phyloP scores from a whole-genome alignment of 2,113 vertebrate genomes.

The Xiphophorus maculatus region DNA sequence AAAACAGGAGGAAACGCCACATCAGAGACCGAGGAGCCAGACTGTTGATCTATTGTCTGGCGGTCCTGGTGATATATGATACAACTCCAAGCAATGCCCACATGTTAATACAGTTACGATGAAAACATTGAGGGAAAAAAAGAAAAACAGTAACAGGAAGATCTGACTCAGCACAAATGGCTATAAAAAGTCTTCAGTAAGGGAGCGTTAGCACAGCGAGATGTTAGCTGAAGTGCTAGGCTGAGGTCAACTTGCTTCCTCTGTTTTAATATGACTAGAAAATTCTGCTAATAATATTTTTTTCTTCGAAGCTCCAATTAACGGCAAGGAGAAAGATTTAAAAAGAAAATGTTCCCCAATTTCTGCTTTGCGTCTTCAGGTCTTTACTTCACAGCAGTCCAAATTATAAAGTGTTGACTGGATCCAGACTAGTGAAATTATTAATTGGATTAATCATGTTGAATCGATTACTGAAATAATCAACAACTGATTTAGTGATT shows the following conservation, averaged over 20 bases:
- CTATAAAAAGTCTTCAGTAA: neutral
- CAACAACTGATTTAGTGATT: too few relatives aligned
- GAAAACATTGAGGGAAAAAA: neutral
- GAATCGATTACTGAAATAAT: too few relatives aligned
- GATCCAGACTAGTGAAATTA: too few relatives aligned
- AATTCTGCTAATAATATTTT: neutral
- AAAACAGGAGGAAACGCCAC: neutral
- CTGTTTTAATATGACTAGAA: neutral
- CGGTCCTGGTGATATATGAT: neutral
- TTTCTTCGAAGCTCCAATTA: neutral
- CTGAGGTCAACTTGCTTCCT: neutral
- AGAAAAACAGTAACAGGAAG: neutral
- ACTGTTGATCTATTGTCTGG: neutral
- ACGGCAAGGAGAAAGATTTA: neutral
- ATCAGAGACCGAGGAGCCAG: neutral
- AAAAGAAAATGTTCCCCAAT: neutral
- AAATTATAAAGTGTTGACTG: too few relatives aligned
- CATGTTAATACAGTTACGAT: neutral
- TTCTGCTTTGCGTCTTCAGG: neutral
- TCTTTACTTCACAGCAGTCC: too few relatives aligned
- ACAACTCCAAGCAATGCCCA: neutral
- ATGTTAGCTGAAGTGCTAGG: neutral
- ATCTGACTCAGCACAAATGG: neutral
- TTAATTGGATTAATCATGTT: too few relatives aligned
- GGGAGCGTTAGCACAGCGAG: neutral